A percentile compares a stretch with the other conserved stretches of the same genome.
Evolutionary conservation across 2,888 invertebrate genomes (phyloP).

Genomic region (Drosophila anceps): DNA sequence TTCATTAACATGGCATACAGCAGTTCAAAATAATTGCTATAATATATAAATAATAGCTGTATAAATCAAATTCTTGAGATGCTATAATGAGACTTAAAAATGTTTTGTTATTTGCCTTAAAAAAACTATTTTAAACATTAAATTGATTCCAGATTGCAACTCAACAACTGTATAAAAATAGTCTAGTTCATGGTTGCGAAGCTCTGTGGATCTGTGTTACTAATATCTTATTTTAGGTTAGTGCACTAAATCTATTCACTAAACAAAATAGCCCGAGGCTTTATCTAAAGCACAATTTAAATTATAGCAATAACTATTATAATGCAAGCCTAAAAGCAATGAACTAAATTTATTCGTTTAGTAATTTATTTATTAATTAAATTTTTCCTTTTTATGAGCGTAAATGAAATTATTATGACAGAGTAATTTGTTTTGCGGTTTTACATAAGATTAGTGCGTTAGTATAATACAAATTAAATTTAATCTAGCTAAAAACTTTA

Average conservation of each 20-base stretch:
- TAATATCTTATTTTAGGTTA: background rate
- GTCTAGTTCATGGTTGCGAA: background rate
- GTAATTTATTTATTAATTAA: background rate
- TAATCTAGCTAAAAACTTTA: background rate
- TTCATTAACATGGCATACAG: too few relatives aligned
- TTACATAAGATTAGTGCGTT: background rate
- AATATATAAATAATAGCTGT: too few relatives aligned
- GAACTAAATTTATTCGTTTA: background rate
- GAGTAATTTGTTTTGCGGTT: background rate
- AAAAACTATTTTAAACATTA: background rate
- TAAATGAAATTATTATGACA: background rate
- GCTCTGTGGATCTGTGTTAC: too few relatives aligned
- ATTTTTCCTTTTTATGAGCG: background rate
- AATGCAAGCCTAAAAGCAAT: background rate
- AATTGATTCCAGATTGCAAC: background rate
- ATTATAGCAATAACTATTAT: background rate
- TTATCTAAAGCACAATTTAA: background rate
- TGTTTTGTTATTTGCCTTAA: too few relatives aligned
- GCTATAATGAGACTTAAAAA: too few relatives aligned
- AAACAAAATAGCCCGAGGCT: background rate
- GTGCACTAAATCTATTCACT: background rate
- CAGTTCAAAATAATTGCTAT: too few relatives aligned
- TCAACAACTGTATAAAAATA: background rate
- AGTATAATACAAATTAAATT: background rate
- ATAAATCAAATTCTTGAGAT: too few relatives aligned